Percentiles rank a stretch among this genome's conserved stretches.
Conservation (phyloP, 2,888 invertebrate species). For the Coleophora flavipennella region DNA sequence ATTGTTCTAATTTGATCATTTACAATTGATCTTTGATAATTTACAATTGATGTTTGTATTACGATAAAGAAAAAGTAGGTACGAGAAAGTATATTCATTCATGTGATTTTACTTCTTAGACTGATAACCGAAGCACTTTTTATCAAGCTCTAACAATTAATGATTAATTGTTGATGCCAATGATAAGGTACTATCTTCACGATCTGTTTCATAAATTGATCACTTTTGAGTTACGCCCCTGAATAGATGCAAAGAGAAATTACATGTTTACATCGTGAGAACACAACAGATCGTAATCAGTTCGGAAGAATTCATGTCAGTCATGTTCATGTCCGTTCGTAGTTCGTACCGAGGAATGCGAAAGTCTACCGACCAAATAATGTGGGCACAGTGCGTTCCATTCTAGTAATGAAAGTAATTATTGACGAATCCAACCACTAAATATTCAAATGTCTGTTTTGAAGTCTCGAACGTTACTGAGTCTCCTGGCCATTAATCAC, state of each 20-base stretch:
- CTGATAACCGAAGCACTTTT: not conserved
- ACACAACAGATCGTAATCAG: conserved; percentile 10
- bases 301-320: conserved; percentile 10
- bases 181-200: conserved; percentile 1
- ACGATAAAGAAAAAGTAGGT: too few relatives aligned
- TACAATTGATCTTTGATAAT: too few relatives aligned
- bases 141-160: conserved; percentile 3
- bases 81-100: too few relatives aligned
- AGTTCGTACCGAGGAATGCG: conserved; percentile 3
- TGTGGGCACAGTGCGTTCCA: not conserved
- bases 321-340: conserved; percentile 1
- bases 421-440: too few relatives aligned
- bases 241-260: conserved; percentile 10
- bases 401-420: not conserved
- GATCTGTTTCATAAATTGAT: conserved; percentile 8
- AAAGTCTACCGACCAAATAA: conserved; percentile 5
- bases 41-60: too few relatives aligned
- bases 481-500: too few relatives aligned
- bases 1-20: conserved; percentile 8
- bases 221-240: conserved; percentile 8
- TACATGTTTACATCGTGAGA: conserved; percentile 12
- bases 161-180: conserved; percentile 3
- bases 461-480: too few relatives aligned
- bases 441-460: too few relatives aligned
- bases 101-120: too few relatives aligned